These are phyloP conservation scores for Passer montanus DNA, from an alignment of 2,113 vertebrate genomes.

Conservation along the genomic window DNA sequence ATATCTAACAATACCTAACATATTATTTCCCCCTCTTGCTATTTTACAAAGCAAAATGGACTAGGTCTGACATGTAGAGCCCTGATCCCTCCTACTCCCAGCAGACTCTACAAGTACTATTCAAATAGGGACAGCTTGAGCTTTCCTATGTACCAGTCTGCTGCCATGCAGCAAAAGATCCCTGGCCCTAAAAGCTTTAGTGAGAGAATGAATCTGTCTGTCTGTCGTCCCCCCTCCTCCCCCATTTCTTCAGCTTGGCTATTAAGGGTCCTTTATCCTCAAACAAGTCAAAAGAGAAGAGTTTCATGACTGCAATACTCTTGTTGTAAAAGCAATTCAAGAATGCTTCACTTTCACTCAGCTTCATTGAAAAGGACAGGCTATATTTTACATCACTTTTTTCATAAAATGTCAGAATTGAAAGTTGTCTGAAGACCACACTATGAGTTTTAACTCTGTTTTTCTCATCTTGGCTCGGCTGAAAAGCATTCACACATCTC, in stretches of 20 bases:
- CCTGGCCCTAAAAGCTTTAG: neutral
- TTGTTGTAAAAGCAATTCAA: neutral
- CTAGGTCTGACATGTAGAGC: neutral
- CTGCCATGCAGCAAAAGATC: neutral
- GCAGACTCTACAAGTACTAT: neutral
- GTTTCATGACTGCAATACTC: neutral
- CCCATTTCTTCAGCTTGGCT: neutral
- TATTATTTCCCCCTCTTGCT: neutral
- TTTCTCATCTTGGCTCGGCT: neutral
- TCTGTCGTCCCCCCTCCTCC: rapidly evolving
- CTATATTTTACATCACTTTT: neutral
- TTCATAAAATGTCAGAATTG: neutral
- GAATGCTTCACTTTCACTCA: neutral
- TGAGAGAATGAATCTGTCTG: rapidly evolving
- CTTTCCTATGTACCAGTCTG: neutral
- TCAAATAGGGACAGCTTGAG: neutral
- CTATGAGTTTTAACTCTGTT: neutral
- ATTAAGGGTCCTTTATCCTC: neutral
- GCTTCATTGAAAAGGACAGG: neutral
- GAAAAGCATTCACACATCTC: neutral
- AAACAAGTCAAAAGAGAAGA: neutral
- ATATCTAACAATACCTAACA: neutral
- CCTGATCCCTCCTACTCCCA: neutral
- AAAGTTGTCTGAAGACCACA: neutral
- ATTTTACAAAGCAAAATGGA: neutral